Base-by-base conservation (phyloP, 2,113 vertebrate genomes). In the Machaerirhynchus nigripectus region DNA sequence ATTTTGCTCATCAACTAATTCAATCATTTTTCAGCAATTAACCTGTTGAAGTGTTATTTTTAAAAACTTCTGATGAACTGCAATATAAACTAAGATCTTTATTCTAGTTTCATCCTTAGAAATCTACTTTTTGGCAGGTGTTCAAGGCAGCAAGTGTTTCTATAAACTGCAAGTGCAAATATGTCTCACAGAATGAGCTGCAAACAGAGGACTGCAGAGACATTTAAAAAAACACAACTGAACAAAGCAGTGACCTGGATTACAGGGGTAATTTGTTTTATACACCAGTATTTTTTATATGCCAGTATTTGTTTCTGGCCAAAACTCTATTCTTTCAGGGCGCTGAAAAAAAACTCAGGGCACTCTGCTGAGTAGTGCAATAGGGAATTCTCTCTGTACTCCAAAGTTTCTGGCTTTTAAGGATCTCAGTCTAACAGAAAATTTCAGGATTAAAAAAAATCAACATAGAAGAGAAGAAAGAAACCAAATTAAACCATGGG, bases 131-230 rank as follows among this genome's bases (percentile, higher is more conserved):
- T 87, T 93, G 93, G 77, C 79, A 96, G 56, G 47, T 70, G 76
- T 64, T 94, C 91, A 96, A 91, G 61, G 52, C 42, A 93, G 64
- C 16, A 71, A 94, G 37, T n/a, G 18, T 81, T 97, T 81, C 88
- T 77, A 83, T 88, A 95, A 95, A 86, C 31, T 80, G 56, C 79
- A 96, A 95, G 52, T 49, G 13, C 47, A 95, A 93, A 79, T 88
- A 88, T 24, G n/a, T 90, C 83, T 96, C 75, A 79, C 61, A 73
- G 90, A 90, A 94, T 22, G 56, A 10, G 1, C 0, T 63, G 79
- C 76, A 89, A 89, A 71, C 20, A 63, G 53, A 81, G 30, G 85
- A 87, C 0, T 90, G 59, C 69, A n/a, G 49, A 87, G n/a, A 74
- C 7, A 57, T 35, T 86, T 77, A 52, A 93, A 75, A 94, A 90